A percentile compares a stretch with the other conserved stretches of the same genome.
These are phyloP conservation scores for Selenia dentaria DNA, from an alignment of 2,888 invertebrate genomes.

Conservation along the genomic window DNA sequence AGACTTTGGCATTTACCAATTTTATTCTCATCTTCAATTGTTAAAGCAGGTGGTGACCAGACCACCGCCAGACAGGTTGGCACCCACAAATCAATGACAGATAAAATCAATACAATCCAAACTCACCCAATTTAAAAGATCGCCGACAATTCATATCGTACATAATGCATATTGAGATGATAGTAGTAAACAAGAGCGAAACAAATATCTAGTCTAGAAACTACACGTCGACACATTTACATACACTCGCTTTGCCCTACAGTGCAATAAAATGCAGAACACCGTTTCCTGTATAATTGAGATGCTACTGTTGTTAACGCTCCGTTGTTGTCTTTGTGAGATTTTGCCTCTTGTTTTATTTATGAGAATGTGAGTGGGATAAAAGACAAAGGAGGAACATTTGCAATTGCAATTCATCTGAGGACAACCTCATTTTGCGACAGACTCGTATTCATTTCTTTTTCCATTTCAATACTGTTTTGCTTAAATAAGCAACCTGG, in stretches of 20 bases:
- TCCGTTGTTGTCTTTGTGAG: conserved; percentile 33
- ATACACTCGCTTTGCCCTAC: conserved; percentile 51
- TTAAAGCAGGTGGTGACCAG: too few relatives aligned
- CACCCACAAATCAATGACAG: too few relatives aligned
- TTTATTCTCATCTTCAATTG: too few relatives aligned
- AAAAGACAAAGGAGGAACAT: conserved; percentile 16
- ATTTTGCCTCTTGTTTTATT: conserved; percentile 30
- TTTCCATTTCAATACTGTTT: background rate
- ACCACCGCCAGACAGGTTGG: too few relatives aligned
- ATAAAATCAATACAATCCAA: too few relatives aligned
- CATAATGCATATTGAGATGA: too few relatives aligned
- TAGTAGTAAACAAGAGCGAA: too few relatives aligned
- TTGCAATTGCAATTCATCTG: conserved; percentile 21
- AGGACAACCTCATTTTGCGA: conserved; percentile 7
- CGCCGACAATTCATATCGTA: too few relatives aligned
- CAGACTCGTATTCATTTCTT: conserved; percentile 12
- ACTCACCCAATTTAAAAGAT: too few relatives aligned
- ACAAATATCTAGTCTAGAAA: background rate
- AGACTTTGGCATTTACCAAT: too few relatives aligned
- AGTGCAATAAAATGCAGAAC: conserved; percentile 60
- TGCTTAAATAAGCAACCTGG: too few relatives aligned
- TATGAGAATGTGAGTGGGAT: conserved; percentile 29
- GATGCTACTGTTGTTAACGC: conserved; percentile 40
- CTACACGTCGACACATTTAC: conserved; percentile 47
- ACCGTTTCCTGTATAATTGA: conserved; percentile 47